Conservation (phyloP, 1,140 invertebrate genomes). For the Temnothorax curvispinosus region DNA sequence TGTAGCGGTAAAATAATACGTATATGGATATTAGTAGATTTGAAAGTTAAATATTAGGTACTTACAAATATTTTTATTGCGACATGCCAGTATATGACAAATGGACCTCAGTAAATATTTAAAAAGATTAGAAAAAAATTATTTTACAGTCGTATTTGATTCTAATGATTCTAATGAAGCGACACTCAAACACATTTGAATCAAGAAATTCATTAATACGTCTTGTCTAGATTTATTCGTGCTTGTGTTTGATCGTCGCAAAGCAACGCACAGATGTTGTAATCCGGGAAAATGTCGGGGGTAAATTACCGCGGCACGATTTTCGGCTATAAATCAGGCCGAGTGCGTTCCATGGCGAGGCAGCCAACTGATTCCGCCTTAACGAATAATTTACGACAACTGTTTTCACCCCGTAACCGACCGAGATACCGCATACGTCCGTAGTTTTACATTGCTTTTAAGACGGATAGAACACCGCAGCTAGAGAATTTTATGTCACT, state of each 20-base stretch:
- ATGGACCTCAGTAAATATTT: not conserved
- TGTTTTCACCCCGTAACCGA: constrained; percentile 33
- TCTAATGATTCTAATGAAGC: not conserved
- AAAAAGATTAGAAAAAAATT: not conserved
- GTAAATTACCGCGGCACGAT: constrained; percentile 62
- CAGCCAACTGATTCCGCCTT: constrained; percentile 60
- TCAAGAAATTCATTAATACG: not conserved
- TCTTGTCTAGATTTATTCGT: not conserved
- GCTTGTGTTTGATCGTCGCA: not conserved
- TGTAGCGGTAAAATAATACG: not conserved
- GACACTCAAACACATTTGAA: not conserved
- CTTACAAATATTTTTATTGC: not conserved
- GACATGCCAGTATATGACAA: not conserved
- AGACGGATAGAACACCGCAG: not conserved
- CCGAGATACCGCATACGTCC: constrained; percentile 26
- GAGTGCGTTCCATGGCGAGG: constrained; percentile 33
- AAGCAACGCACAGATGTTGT: constrained; percentile 57
- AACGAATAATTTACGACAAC: constrained; percentile 67
- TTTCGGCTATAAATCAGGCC: constrained; percentile 63
- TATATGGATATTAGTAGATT: not conserved
- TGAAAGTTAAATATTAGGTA: not conserved
- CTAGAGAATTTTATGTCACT: not conserved
- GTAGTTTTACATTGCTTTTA: constrained; percentile 1
- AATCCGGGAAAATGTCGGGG: constrained; percentile 64
- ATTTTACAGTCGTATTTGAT: not conserved